A percentile compares a stretch with the other conserved stretches of the same genome.
Conservation (phyloP, 2,113 vertebrate species). For the Ptychochromis oligacanthus region DNA sequence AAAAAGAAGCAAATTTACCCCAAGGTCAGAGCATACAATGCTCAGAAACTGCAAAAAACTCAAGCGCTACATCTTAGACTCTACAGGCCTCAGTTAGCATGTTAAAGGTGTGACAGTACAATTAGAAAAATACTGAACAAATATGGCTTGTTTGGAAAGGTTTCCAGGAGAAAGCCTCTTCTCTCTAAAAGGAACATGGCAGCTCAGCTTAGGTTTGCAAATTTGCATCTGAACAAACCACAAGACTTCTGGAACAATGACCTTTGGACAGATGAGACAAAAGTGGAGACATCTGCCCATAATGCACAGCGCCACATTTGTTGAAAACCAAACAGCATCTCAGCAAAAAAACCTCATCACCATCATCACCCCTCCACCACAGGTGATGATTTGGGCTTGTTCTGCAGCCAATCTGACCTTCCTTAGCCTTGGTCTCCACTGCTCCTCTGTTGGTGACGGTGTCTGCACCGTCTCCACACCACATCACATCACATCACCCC, state of each 20-base stretch:
- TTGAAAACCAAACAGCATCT: background rate
- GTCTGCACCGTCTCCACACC: background rate
- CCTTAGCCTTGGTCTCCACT: fast-evolving
- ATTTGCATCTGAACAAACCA: background rate
- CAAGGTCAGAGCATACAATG: too few species aligned
- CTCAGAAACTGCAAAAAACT: too few species aligned
- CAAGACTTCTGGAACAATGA: background rate
- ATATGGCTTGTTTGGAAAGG: too few species aligned
- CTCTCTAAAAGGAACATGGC: background rate
- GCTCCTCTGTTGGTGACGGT: background rate
- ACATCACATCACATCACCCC: background rate
- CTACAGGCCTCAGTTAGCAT: too few species aligned
- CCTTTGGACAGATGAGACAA: background rate
- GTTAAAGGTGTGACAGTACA: too few species aligned
- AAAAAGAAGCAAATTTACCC: too few species aligned
- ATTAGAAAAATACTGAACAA: too few species aligned
- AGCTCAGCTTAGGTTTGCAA: background rate
- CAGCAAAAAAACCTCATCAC: too few species aligned
- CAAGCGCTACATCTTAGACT: too few species aligned
- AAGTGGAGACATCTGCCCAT: background rate
- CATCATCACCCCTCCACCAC: background rate
- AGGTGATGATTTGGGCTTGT: background rate
- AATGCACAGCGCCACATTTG: background rate
- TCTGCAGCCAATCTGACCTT: background rate
- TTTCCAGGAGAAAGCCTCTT: background rate